phyloP scores from a whole-genome alignment of 2,888 invertebrate genomes.

The Drosophila differens region DNA sequence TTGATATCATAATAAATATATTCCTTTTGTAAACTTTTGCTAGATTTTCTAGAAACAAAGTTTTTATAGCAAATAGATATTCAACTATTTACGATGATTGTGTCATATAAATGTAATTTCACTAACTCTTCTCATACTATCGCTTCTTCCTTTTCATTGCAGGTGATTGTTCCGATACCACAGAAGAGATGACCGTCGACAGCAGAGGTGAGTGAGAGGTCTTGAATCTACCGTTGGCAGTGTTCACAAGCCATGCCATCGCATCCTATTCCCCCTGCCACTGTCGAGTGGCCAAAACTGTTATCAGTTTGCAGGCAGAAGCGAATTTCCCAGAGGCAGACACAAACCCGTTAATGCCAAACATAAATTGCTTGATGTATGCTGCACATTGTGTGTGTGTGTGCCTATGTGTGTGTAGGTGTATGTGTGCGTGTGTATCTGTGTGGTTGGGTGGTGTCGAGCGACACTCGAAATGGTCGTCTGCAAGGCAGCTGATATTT shows the following conservation, averaged over 20 bases:
- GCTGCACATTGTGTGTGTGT: constrained; percentile 1
- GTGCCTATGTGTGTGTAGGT: not conserved
- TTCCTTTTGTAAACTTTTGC: not conserved
- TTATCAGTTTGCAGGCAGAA: constrained; percentile 60
- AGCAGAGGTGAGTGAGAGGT: constrained; percentile 83
- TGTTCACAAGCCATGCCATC: not conserved
- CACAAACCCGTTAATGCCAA: constrained; percentile 76
- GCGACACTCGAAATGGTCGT: constrained; percentile 29
- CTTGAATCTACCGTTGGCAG: constrained; percentile 1
- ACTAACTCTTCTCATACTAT: not conserved
- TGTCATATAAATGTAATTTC: not conserved
- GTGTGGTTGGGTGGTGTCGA: constrained; percentile 5
- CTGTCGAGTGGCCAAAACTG: constrained; percentile 39
- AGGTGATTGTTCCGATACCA: constrained; percentile 85
- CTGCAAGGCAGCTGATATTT: constrained; percentile 67
- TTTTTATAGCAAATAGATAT: not conserved
- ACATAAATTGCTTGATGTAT: constrained; percentile 61
- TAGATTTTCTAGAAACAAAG: not conserved
- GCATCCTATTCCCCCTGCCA: not conserved
- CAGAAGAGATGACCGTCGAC: constrained; percentile 85
- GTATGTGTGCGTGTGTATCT: constrained; percentile 1
- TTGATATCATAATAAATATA: not conserved
- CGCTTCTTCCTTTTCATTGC: constrained; percentile 52
- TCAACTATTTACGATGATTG: not conserved
- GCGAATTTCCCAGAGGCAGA: constrained; percentile 46